Evolutionary conservation across 2,113 vertebrate species (phyloP).

Genomic region (Pycnonotus jocosus): DNA sequence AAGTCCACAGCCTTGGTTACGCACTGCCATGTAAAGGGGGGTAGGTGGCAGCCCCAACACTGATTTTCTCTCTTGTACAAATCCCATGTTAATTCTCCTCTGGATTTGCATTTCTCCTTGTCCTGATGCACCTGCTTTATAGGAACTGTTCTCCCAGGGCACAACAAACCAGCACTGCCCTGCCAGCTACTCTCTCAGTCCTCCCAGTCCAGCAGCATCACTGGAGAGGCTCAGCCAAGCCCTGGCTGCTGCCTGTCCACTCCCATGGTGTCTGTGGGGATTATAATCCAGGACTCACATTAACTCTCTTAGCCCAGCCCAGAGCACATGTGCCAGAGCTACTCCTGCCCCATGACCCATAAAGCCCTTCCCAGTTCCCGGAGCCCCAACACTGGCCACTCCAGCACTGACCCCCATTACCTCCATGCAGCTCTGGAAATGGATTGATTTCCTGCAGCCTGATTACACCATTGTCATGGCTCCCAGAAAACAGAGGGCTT

Average conservation of each 20-base stretch:
- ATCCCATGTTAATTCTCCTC: not conserved
- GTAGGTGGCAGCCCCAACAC: not conserved
- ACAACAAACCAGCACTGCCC: not conserved
- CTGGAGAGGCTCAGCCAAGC: not conserved
- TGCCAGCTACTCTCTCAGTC: not conserved
- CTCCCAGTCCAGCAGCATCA: not conserved
- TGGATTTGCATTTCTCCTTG: not conserved
- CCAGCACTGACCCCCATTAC: not conserved
- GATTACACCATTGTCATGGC: not conserved
- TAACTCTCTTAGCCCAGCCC: not conserved
- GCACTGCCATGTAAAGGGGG: rapidly evolving
- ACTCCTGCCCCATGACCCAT: not conserved
- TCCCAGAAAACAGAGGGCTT: not conserved
- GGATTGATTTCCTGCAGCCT: not conserved
- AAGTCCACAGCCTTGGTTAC: not conserved
- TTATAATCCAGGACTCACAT: not conserved
- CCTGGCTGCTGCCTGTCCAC: not conserved
- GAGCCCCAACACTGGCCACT: not conserved
- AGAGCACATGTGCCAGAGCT: not conserved
- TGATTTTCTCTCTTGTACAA: not conserved
- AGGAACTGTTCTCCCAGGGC: not conserved
- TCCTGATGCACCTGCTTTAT: not conserved
- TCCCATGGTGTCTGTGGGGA: not conserved
- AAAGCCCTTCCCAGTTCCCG: not conserved
- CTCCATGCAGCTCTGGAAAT: not conserved